phyloP scores from a whole-genome alignment of 2,797 vertebrate genomes.

The Sebastes hubbsi region DNA sequence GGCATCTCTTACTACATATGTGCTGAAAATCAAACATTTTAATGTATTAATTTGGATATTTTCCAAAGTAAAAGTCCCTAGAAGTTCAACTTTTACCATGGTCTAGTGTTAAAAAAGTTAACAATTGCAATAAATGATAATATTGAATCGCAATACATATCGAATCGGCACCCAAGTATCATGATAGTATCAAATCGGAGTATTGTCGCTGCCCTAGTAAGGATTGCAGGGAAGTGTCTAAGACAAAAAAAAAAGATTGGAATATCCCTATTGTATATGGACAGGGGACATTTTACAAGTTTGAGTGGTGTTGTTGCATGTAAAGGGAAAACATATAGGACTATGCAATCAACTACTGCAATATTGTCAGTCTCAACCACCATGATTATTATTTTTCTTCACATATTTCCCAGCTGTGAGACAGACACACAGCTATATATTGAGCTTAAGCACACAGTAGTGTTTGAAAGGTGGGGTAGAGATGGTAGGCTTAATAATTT shows the following conservation, averaged over 20 bases:
- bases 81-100: no score
- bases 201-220: no score
- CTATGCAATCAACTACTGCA: background rate
- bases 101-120: no score
- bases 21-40: no score
- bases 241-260: background rate
- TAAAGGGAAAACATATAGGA: background rate
- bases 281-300: background rate
- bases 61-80: no score
- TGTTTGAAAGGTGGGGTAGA: slow-evolving; percentile 37
- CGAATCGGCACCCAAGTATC: no score
- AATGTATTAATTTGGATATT: no score
- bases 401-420: background rate
- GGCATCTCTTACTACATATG: no score
- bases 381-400: background rate
- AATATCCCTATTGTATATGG: background rate
- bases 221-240: background rate
- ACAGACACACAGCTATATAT: slow-evolving; percentile 36
- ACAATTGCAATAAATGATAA: no score
- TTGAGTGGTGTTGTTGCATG: background rate
- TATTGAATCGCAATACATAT: no score
- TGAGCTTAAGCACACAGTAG: slow-evolving; percentile 48
- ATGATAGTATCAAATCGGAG: no score
- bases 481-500: slow-evolving; percentile 74
- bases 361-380: background rate